Percentiles rank a stretch among this genome's conserved stretches.
Conservation (phyloP, 2,888 invertebrate genomes). For the Hemistola chrysoprasaria region DNA sequence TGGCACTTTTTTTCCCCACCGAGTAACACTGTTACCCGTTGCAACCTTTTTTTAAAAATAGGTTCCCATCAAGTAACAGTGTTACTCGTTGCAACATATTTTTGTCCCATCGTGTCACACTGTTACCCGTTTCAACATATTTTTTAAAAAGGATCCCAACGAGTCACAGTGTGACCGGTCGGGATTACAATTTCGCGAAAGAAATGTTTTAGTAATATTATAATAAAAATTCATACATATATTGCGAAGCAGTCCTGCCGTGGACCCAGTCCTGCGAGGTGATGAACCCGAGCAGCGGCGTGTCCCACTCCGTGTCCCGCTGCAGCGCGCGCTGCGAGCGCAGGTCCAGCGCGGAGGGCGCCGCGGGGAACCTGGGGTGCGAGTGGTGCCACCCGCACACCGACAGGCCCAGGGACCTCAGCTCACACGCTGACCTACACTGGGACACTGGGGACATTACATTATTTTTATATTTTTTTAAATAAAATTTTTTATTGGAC, state of each 20-base stretch:
- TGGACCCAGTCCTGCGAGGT: conserved; percentile 84
- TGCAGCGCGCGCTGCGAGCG: conserved; percentile 83
- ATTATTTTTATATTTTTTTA: too few species aligned
- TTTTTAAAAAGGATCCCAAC: too few species aligned
- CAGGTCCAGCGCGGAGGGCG: conserved; percentile 87
- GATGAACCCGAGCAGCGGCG: conserved; percentile 84
- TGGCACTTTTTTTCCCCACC: too few species aligned
- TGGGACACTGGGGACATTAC: conserved; percentile 59
- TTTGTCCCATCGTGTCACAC: too few species aligned
- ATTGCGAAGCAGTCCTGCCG: conserved; percentile 78
- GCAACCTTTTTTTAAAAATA: too few species aligned
- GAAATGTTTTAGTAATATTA: neutral
- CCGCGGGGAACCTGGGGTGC: conserved; percentile 86
- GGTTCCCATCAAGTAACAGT: too few species aligned
- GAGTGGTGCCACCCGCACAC: conserved; percentile 91
- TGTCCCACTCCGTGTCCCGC: conserved; percentile 58
- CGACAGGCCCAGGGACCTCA: conserved; percentile 66
- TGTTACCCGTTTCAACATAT: too few species aligned
- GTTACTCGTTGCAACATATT: too few species aligned
- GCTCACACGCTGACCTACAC: conserved; percentile 81
- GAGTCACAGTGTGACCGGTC: too few species aligned
- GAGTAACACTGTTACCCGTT: too few species aligned
- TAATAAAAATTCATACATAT: conserved; percentile 46
- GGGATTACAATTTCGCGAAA: too few species aligned
- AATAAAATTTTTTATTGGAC: too few species aligned